A percentile compares a stretch with the other conserved stretches of the same genome.
These are phyloP conservation scores for Cercopithecus neglectus DNA, from an alignment of 2,797 vertebrate genomes.

Conservation along the genomic window DNA sequence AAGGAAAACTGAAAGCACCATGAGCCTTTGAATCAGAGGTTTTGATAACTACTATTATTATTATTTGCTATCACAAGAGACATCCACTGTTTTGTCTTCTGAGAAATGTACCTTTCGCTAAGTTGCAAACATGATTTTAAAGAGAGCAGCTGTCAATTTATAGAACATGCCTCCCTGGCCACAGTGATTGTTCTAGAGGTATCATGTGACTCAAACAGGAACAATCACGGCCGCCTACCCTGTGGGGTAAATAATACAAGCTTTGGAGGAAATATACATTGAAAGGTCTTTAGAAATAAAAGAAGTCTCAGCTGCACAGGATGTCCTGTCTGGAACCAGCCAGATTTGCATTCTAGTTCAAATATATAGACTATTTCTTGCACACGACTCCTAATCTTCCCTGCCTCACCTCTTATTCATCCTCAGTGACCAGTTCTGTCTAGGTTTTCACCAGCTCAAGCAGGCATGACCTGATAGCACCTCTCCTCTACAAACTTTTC, in stretches of 20 bases:
- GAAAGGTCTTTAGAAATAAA: background rate
- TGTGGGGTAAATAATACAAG: background rate
- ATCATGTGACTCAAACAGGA: background rate
- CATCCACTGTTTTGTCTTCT: background rate
- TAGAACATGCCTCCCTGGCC: background rate
- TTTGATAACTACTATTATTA: background rate
- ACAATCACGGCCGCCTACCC: background rate
- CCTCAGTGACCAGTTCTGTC: background rate
- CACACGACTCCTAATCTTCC: background rate
- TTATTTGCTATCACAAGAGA: background rate
- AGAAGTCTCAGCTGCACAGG: background rate
- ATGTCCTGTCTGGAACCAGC: background rate
- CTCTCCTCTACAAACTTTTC: background rate
- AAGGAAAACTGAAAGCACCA: constrained; percentile 8
- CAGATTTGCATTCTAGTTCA: background rate
- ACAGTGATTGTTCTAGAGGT: background rate
- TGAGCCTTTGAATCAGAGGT: background rate
- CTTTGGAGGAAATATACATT: background rate
- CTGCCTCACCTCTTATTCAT: background rate
- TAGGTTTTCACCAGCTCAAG: background rate
- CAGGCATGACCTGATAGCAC: background rate
- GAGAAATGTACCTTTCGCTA: background rate
- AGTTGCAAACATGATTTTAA: constrained; percentile 8
- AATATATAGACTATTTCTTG: background rate
- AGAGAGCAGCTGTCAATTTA: background rate